Percentiles rank a stretch among this genome's conserved stretches.
Conservation (phyloP, 1,140 invertebrate species). For the Copidosoma floridanum region DNA sequence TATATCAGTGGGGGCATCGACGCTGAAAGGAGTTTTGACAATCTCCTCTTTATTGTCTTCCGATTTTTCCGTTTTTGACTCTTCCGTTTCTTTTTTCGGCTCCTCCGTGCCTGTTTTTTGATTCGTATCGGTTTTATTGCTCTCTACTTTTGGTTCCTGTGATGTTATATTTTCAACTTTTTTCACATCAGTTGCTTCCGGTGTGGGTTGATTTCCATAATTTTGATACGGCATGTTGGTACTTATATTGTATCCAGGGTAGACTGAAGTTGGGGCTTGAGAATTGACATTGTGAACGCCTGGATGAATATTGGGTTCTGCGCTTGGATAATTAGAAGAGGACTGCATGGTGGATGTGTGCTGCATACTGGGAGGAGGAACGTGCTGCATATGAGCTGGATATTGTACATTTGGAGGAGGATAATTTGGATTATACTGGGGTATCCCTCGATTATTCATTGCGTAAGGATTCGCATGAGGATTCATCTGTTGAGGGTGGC, state of each 20-base stretch:
- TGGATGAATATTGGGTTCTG: slow-evolving; percentile 21
- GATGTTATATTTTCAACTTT: slow-evolving; percentile 29
- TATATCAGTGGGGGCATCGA: slow-evolving; percentile 46
- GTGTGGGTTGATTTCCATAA: slow-evolving; percentile 33
- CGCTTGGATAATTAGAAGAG: slow-evolving; percentile 29
- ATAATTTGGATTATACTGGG: slow-evolving; percentile 13
- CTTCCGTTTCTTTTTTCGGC: slow-evolving; percentile 48
- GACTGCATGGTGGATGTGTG: slow-evolving; percentile 14
- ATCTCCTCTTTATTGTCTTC: slow-evolving; percentile 57
- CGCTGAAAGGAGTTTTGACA: slow-evolving; percentile 45
- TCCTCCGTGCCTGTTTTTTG: slow-evolving; percentile 36
- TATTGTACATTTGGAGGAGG: slow-evolving; percentile 10
- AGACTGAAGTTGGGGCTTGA: slow-evolving; percentile 4
- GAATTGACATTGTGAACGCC: slow-evolving; percentile 5
- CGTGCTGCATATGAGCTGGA: slow-evolving; percentile 1
- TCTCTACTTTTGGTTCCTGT: slow-evolving; percentile 17
- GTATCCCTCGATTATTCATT: slow-evolving; percentile 22
- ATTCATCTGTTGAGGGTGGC: slow-evolving; percentile 11
- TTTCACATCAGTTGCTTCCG: slow-evolving; percentile 33
- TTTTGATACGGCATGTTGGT: slow-evolving; percentile 7
- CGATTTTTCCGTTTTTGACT: slow-evolving; percentile 54
- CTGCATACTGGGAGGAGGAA: slow-evolving; percentile 23
- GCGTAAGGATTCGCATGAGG: slow-evolving; percentile 33
- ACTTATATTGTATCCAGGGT: slow-evolving; percentile 25
- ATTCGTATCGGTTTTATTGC: slow-evolving; percentile 25